A percentile compares a stretch with the other conserved stretches of the same genome.
Evolutionary conservation across 2,113 vertebrate species (phyloP).

Genomic region (Carollia perspicillata): DNA sequence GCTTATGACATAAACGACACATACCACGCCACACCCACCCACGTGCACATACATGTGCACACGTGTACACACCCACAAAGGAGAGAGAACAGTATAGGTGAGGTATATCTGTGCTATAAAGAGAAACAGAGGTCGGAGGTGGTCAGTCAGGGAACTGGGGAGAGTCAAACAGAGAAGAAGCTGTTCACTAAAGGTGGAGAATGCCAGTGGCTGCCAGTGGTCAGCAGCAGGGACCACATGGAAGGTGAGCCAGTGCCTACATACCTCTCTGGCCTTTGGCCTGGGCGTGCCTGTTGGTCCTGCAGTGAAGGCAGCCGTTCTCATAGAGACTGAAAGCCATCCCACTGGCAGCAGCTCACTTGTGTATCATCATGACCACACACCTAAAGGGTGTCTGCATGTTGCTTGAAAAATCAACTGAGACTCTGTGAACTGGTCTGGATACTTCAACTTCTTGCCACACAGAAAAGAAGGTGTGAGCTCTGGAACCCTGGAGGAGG

Average conservation of each 20-base stretch:
- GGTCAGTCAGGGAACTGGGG: background rate
- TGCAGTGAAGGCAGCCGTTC: background rate
- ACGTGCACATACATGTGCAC: background rate
- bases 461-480: background rate
- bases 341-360: background rate
- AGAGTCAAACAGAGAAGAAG: background rate
- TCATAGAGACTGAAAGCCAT: background rate
- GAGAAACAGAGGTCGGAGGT: background rate
- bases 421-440: background rate
- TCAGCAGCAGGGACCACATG: background rate
- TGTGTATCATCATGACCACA: background rate
- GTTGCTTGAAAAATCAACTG: background rate
- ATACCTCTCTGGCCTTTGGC: background rate
- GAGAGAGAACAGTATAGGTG: background rate
- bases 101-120: background rate
- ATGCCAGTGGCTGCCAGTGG: background rate
- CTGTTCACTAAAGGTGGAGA: background rate
- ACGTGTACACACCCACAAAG: too few relatives aligned
- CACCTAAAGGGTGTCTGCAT: background rate
- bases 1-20: background rate
- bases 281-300: background rate
- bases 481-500: background rate
- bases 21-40: background rate
- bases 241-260: fast-evolving
- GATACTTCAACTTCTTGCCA: background rate